Evolutionary conservation across 2,113 vertebrate species (phyloP).

Genomic region (Ovibos moschatus): DNA sequence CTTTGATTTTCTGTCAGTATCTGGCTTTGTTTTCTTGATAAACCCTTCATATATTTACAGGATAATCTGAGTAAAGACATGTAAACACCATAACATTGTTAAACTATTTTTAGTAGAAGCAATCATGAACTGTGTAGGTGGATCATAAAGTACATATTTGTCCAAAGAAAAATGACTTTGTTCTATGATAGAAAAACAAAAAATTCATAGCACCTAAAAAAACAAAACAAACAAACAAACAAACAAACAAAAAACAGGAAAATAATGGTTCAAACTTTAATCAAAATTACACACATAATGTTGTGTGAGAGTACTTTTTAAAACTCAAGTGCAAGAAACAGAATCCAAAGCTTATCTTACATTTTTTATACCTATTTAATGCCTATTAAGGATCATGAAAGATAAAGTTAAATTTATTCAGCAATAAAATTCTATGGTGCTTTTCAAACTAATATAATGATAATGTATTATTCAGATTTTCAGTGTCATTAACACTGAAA

Average conservation of each 20-base stretch:
- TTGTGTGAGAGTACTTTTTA: background rate
- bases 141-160: background rate
- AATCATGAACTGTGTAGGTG: background rate
- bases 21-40: background rate
- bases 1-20: background rate
- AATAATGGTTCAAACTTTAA: background rate
- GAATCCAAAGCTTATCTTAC: constrained; percentile 53
- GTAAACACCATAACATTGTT: background rate
- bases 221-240: too few species aligned
- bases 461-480: constrained; percentile 61
- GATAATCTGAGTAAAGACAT: background rate
- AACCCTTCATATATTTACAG: background rate
- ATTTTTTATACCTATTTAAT: constrained; percentile 50
- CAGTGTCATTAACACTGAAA: constrained; percentile 32
- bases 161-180: background rate
- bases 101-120: constrained; percentile 19
- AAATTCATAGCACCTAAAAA: too few species aligned
- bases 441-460: constrained; percentile 53
- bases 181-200: background rate
- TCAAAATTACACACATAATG: background rate
- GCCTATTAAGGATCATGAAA: constrained; percentile 53
- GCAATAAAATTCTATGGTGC: constrained; percentile 65
- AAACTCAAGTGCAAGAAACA: background rate
- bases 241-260: background rate
- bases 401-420: constrained; percentile 63